phyloP scores from a whole-genome alignment of 2,797 vertebrate genomes.

The Pipistrellus pygmaeus region DNA sequence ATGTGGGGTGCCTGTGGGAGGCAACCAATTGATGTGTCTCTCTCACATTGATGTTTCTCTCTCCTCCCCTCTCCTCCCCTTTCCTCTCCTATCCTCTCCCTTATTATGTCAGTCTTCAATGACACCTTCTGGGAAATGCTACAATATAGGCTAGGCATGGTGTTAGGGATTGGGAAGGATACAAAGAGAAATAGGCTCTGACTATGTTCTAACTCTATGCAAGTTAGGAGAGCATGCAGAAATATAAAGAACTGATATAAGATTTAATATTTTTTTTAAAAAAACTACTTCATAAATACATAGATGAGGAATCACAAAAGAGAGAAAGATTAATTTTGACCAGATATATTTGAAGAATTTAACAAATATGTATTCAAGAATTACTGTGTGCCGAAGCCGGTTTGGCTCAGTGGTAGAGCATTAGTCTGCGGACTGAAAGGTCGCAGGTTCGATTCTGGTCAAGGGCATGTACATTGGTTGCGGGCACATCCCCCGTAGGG shows the following conservation, averaged over 20 bases:
- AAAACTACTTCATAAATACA: background rate
- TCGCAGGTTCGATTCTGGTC: too few relatives aligned
- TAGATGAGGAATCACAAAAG: background rate
- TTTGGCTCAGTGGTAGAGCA: too few relatives aligned
- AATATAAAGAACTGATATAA: background rate
- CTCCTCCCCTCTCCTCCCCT: too few relatives aligned
- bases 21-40: too few relatives aligned
- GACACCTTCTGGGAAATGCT: background rate
- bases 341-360: background rate
- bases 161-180: background rate
- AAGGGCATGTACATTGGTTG: too few relatives aligned
- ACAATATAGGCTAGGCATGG: background rate
- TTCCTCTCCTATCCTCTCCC: too few relatives aligned
- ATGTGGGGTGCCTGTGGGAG: background rate
- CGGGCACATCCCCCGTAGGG: too few relatives aligned
- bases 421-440: too few relatives aligned
- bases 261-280: background rate
- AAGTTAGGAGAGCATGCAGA: background rate
- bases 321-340: slow-evolving; percentile 6
- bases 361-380: slow-evolving; percentile 30
- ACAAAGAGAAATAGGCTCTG: background rate
- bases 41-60: too few relatives aligned
- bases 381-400: background rate
- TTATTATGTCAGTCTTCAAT: background rate
- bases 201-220: background rate